Conservation (phyloP, 2,113 vertebrate species). For the Neodon shergylaensis region DNA sequence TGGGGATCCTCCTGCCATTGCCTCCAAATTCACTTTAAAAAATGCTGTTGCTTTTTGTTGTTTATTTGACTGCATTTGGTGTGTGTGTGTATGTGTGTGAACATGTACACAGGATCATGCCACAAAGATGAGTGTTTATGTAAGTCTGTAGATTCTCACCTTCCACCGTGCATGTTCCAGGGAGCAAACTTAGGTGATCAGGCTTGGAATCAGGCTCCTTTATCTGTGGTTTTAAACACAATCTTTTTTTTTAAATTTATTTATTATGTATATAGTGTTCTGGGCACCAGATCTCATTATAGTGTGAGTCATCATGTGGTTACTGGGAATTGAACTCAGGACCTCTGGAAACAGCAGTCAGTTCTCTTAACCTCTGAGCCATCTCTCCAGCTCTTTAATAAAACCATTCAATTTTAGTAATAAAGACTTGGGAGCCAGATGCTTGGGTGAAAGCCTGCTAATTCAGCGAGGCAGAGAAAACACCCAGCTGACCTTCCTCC, state of each 20-base stretch:
- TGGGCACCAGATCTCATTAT: too few species aligned
- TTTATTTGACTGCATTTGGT: not conserved
- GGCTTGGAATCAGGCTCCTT: not conserved
- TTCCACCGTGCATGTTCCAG: not conserved
- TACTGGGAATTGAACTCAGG: too few species aligned
- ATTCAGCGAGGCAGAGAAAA: not conserved
- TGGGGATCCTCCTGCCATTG: not conserved
- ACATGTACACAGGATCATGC: not conserved
- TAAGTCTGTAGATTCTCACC: not conserved
- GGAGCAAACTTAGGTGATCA: not conserved
- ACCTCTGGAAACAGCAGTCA: too few species aligned
- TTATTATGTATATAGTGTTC: too few species aligned
- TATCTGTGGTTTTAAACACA: not conserved
- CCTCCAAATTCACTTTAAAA: not conserved
- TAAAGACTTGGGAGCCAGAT: not conserved
- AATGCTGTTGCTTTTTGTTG: not conserved
- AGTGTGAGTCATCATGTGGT: too few species aligned
- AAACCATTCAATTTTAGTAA: not conserved
- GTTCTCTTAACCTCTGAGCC: too few species aligned
- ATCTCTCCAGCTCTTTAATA: too few species aligned
- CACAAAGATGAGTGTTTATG: not conserved
- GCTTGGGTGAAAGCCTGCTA: not conserved
- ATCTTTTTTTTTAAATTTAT: not conserved
- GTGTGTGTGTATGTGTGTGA: not conserved
- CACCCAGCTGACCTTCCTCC: not conserved